Base-by-base conservation (phyloP, 1,140 invertebrate species). In the Macrocentrus cingulum region DNA sequence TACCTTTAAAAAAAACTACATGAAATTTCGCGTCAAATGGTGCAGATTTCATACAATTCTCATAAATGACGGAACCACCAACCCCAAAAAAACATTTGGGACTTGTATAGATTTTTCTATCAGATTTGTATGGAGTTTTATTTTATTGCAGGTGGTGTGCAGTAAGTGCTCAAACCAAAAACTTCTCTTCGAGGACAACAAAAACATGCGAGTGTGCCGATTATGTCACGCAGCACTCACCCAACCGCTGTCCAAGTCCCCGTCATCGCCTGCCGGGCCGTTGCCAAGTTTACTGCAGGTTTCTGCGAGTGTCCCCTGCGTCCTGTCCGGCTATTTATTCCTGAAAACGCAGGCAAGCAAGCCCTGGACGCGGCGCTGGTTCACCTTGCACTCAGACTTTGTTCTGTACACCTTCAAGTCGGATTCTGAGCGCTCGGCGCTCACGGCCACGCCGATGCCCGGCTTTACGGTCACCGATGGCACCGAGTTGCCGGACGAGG, bases 101-200 rank as follows among this genome's bases (percentile, higher is more conserved):
- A n/a, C n/a, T n/a, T n/a, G n/a, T n/a, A n/a, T n/a, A n/a, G n/a
- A n/a, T n/a, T n/a, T n/a, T n/a, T n/a, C n/a, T n/a, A n/a, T n/a
- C n/a, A n/a, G n/a, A n/a, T n/a, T 18, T 44, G 2, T 15, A 44
- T 8, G 6, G 2, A 2, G 18, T 15, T 23, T 4, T 25, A 23
- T 29, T 4, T 11, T 22, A 46, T 36, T 64, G 4, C 61, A 88
- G 86, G 85, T 90, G 49, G 83, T 91, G 13, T 91, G 89, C 67
- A 75, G 84, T 6, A 81, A 82, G 63, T 91, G 89, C 71, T 90
- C 88, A 23, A 83, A 84, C 59, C 85, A 87, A 67, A 84, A 84
- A 66, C 83, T 87, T 45, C 81, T 87, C 9, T 77, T 90, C 34
- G 81, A 84, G 49, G 90, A 90, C 67, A 81, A 85, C 52, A 83